Percentiles rank a stretch among this genome's conserved stretches.
Conservation (phyloP, 1,140 invertebrate species). For the Scaptomyza hsui region DNA sequence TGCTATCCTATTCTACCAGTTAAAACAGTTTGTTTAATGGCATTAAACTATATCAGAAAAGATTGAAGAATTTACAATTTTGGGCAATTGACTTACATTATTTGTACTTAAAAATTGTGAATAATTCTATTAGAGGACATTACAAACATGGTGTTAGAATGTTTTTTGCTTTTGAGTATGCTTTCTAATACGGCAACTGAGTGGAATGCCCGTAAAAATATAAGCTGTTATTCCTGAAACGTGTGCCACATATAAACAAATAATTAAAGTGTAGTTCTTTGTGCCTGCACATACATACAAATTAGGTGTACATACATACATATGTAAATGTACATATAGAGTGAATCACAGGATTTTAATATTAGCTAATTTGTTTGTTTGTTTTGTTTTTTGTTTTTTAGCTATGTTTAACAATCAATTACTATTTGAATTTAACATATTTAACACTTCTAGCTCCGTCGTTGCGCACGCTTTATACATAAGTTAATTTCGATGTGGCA, state of each 20-base stretch:
- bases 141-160: background rate
- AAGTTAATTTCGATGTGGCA: slow-evolving; percentile 74
- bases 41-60: background rate
- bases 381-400: slow-evolving; percentile 27
- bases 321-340: slow-evolving; percentile 60
- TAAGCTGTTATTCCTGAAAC: background rate
- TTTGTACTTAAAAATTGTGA: slow-evolving; percentile 3
- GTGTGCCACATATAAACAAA: background rate
- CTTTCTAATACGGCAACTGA: background rate
- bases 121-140: background rate
- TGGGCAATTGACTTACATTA: background rate
- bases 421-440: slow-evolving; percentile 68
- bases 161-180: background rate
- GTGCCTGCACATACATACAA: background rate
- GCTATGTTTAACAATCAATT: slow-evolving; percentile 79
- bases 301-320: slow-evolving; percentile 29
- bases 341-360: slow-evolving; percentile 81
- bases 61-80: background rate
- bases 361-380: slow-evolving; percentile 63
- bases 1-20: too few species aligned
- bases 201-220: background rate
- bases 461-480: slow-evolving; percentile 52
- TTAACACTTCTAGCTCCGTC: slow-evolving; percentile 41
- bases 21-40: too few species aligned
- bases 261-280: background rate